Evolutionary conservation across 1,140 invertebrate genomes (phyloP).

Genomic region (Tetragnatha versicolor): DNA sequence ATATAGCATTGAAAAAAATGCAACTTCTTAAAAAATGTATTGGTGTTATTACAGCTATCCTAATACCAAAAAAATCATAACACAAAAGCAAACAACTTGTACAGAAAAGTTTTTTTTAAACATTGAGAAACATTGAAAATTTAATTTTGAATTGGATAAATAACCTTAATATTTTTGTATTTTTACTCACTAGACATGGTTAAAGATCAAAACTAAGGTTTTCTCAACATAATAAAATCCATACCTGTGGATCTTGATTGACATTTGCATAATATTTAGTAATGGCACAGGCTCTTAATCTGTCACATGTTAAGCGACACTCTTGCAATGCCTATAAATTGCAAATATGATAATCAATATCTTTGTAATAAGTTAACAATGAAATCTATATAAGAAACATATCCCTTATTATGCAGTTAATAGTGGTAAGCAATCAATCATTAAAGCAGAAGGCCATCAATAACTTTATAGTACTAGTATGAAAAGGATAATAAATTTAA

Average conservation of each 20-base stretch:
- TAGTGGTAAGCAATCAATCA: background rate
- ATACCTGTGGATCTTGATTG: conserved; percentile 57
- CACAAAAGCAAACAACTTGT: no score
- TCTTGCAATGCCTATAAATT: conserved; percentile 67
- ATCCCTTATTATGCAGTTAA: background rate
- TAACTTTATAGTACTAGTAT: no score
- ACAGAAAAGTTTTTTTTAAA: no score
- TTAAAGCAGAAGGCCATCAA: no score
- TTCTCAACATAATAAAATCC: background rate
- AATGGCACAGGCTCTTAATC: conserved; percentile 67
- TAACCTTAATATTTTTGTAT: no score
- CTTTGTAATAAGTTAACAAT: background rate
- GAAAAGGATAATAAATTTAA: background rate
- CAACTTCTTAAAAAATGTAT: no score
- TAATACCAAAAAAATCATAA: no score
- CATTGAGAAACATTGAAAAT: no score
- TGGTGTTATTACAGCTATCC: no score
- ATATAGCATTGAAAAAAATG: no score
- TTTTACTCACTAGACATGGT: no score
- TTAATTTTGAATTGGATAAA: no score
- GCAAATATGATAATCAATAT: background rate
- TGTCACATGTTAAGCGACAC: conserved; percentile 74
- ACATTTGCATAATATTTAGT: conserved; percentile 63
- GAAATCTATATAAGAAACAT: background rate
- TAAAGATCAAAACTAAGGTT: background rate